Evolutionary conservation across 2,888 invertebrate genomes (phyloP), one percentile per base, ranked within the genome.

Genomic region (Coleophora deauratella): DNA sequence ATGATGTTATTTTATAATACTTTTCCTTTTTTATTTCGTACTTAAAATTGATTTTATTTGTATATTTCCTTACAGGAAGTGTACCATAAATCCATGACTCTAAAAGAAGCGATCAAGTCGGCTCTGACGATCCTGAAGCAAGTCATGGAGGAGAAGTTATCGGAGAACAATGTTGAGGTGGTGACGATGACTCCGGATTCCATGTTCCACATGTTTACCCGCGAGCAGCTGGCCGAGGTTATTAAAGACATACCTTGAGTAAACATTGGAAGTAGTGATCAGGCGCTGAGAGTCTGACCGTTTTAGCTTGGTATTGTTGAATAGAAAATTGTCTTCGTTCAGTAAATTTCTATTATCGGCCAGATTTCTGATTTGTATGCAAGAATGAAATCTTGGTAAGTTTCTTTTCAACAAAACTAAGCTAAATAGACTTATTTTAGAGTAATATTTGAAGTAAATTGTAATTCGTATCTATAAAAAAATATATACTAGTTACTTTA

Each of bases 111-210:
- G 0, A 93, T 95, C 47, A 96, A 95, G 64, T 86, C 95, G 10
- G 93, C 97, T 0, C 86, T 99, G 41, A 95, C 94, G 9, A 99
- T 99, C 59, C 86, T 99, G 14, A 99, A 99, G 74, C 99, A 99
- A 82, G 99, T 99, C 0, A 99, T 99, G 99, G 99, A 99, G 72
- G 99, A 99, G 74, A 99, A 99, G 76, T 84, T 99, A 2, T 98
- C 94, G 46, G 94, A 97, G 46, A 96, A 93, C 42, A 99, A 99
- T 77, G 98, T 99, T 40, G 99, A 99, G 86, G 95, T 98, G 51
- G 96, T 97, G 74, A 95, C 95, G 30, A 95, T 98, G 88, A 97
- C 96, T 0, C 93, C 93, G 0, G 90, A 88, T 14, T 86, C 89
- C 30, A 86, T 93, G 59, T 98, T 97, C 84, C 93, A 96, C 58